Evolutionary conservation across 2,888 invertebrate genomes (phyloP), one percentile per base, ranked within the genome.

Genomic region (Hydropsyche betteni): DNA sequence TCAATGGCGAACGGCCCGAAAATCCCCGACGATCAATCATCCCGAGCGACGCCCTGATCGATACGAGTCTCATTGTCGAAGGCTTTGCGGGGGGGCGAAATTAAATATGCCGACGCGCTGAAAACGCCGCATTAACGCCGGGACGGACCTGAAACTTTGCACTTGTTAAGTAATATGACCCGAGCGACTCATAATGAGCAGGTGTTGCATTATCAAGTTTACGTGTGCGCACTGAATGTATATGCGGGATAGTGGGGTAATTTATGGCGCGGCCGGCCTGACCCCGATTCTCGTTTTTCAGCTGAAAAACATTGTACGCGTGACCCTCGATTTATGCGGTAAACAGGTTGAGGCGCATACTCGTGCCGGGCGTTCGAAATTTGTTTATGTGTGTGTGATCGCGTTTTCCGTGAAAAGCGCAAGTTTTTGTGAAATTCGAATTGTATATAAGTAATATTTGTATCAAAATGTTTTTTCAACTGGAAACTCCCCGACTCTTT

Each of bases 1-100:
- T 10, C 7, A 44, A 44, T 44, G 6, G 58, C n/a, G 16, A 16
- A 58, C 58, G 58, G 14, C 16, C 16, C 16, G 58, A 58, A 58
- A 58, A 58, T 58, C 58, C 51, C n/a, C 69, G 14, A 51, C 51
- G 14, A 69, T 69, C 69, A 69, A 69, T 69, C 69, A 69, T 44
- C 44, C 24, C 24, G 10, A 51, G 50, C 69, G 69, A 69, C 38
- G 38, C 69, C 38, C 38, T 51, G 69, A 69, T 69, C 69, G 44
- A 69, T 69, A 69, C 69, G 16, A 69, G 14, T 34, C 69, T 44
- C 44, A 44, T 44, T 44, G 10, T 44, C 44, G 44, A 44, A 24
- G 24, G 24, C 24, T 24, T n/a, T 6, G 44, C 44, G 44, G 2
- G 0, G 10, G 6, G 44, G 44, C 44, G 10, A 44, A 44, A 44